Conservation (phyloP, 2,113 vertebrate genomes). For the Ptychochromis oligacanthus region DNA sequence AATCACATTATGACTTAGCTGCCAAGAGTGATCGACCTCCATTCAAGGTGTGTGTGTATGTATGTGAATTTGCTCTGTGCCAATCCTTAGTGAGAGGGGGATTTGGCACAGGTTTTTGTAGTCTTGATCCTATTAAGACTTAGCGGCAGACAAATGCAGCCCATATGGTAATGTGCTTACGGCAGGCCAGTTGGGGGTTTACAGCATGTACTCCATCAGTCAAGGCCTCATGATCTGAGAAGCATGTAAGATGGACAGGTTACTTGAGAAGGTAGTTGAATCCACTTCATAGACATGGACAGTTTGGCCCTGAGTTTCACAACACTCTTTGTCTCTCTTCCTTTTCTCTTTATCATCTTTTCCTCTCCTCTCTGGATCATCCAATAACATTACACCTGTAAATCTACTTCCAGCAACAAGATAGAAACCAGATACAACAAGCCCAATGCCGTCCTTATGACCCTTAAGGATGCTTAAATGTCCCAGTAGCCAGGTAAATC, state of each 20-base stretch:
- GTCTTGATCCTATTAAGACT: conserved; percentile 73
- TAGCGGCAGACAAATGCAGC: conserved; percentile 57
- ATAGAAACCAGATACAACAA: conserved; percentile 39
- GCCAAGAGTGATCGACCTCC: conserved; percentile 47
- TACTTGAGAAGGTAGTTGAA: conserved; percentile 20
- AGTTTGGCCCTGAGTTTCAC: background rate
- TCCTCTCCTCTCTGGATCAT: background rate
- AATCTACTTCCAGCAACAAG: conserved; percentile 21
- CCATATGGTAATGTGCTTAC: conserved; percentile 75
- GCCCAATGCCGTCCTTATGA: conserved; percentile 1
- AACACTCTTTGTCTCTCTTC: background rate
- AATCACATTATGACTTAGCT: conserved; percentile 32
- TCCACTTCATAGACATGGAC: background rate
- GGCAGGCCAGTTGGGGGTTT: conserved; percentile 31
- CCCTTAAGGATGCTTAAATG: conserved; percentile 26
- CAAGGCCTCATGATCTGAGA: conserved; percentile 42
- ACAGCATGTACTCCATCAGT: conserved; percentile 21
- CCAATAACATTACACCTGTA: conserved; percentile 1
- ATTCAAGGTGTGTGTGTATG: conserved; percentile 37
- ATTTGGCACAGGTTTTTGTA: conserved; percentile 48
- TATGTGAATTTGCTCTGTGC: conserved; percentile 34
- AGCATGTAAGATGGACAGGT: conserved; percentile 2
- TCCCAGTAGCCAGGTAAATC: conserved; percentile 43
- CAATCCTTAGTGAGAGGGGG: conserved; percentile 22
- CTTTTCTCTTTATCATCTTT: background rate